These are phyloP conservation scores for Plagodis dolabraria DNA, from an alignment of 2,888 invertebrate genomes.

Conservation along the genomic window DNA sequence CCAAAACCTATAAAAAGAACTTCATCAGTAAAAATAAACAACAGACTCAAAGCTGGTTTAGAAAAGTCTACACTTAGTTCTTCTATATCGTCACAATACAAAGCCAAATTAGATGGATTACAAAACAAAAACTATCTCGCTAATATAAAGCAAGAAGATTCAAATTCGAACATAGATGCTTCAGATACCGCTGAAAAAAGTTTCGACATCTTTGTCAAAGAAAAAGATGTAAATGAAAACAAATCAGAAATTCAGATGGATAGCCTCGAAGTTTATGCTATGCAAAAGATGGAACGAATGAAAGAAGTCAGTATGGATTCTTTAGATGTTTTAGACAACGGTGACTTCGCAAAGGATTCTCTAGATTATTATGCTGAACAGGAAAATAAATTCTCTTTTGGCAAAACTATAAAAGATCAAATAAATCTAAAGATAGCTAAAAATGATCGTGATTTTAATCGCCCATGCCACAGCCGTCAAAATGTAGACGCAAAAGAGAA, in stretches of 20 bases:
- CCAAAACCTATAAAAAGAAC: conserved; percentile 89
- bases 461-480: conserved; percentile 58
- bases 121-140: conserved; percentile 74
- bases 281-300: conserved; percentile 73
- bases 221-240: conserved; percentile 85
- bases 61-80: conserved; percentile 70
- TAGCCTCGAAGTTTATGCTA: conserved; percentile 83
- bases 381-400: conserved; percentile 63
- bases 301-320: conserved; percentile 81
- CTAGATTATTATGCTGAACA: conserved; percentile 79
- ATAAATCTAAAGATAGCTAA: conserved; percentile 63
- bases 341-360: conserved; percentile 79
- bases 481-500: conserved; percentile 68
- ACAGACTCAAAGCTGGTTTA: conserved; percentile 75
- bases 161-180: conserved; percentile 70
- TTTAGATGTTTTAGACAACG: conserved; percentile 74
- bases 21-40: conserved; percentile 86
- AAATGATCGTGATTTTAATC: conserved; percentile 51
- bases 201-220: conserved; percentile 86
- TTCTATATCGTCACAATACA: conserved; percentile 79
- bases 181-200: conserved; percentile 78
- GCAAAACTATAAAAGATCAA: conserved; percentile 65
- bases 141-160: conserved; percentile 66
- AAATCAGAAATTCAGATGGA: conserved; percentile 87
- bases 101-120: conserved; percentile 79